Evolutionary conservation across 1,140 invertebrate species (phyloP), one percentile per base, ranked within the genome.

Genomic region (Oedothorax gibbosus): DNA sequence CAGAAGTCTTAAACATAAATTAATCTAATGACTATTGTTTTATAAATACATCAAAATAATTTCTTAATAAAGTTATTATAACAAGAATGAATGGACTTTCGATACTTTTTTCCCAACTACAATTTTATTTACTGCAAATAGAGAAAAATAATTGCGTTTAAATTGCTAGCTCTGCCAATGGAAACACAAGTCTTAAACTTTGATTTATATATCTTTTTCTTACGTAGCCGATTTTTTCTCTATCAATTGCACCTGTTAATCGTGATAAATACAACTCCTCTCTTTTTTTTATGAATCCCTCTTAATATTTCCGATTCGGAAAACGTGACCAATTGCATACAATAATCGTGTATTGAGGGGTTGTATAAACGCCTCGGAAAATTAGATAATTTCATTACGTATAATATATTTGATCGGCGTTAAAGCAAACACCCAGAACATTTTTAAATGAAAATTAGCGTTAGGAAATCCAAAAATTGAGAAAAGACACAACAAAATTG

Each of bases 301-400:
- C 71, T 65, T 65, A 75, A 84, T 75, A 72, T 72, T 84, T 84
- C 81, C 81, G 81, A 84, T 84, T 84, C 20, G 81, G 57, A 84
- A 84, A 84, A 53, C 81, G 81, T 84, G 81, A 84, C 72, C 54
- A 50, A 65, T 21, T 75, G 53, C 60, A 68, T 20, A 75, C 56
- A 84, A 66, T 82, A 72, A 64, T 82, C 49, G 77, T 51, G 49
- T 9, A 51, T 11, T 7, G 8, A 54, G 50, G 80, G 80, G 54
- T 35, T 35, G 14, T 2, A 50, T 64, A 77, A 35, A 35, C 35
- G 35, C 35, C 35, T 35, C 35, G 35, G 35, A 35, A 35, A 35
- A 35, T 35, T 35, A 35, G 1, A 35, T 35, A 35, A 35, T 35
- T 35, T 35, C 2, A 35, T 35, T 35, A 35, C 35, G 1, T 35